A percentile compares a stretch with the other conserved stretches of the same genome.
Conservation (phyloP, 2,888 invertebrate genomes). For the Hirtodrosophila trivittata region DNA sequence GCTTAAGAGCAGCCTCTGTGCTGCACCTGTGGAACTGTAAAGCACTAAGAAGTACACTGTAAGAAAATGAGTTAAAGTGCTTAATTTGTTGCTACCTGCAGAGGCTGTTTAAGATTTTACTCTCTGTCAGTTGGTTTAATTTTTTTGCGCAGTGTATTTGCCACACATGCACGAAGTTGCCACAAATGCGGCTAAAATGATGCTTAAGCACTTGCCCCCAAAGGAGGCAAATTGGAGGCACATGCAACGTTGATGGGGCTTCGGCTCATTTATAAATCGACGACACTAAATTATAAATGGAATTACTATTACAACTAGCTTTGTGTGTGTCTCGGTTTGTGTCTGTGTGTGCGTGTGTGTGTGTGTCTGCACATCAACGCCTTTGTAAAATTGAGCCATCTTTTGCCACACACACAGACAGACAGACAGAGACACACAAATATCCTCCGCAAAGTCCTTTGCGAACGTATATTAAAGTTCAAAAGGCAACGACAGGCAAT, state of each 20-base stretch:
- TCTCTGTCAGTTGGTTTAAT: no score
- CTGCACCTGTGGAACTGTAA: conserved; percentile 29
- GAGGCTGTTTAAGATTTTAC: no score
- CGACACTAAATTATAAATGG: conserved; percentile 73
- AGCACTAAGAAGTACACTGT: no score
- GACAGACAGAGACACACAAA: neutral
- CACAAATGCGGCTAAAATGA: conserved; percentile 69
- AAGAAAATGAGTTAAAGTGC: no score
- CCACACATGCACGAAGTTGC: conserved; percentile 24
- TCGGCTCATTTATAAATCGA: conserved; percentile 73
- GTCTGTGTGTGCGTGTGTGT: neutral
- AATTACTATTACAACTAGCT: conserved; percentile 54
- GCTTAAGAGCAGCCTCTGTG: conserved; percentile 35
- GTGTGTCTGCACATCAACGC: conserved; percentile 45
- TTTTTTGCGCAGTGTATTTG: conserved; percentile 16
- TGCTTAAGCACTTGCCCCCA: conserved; percentile 58
- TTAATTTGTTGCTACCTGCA: no score
- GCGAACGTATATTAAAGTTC: conserved; percentile 36
- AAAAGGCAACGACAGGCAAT: conserved; percentile 33
- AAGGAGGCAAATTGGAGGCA: conserved; percentile 12
- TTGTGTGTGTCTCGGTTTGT: conserved; percentile 15
- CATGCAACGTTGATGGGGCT: conserved; percentile 47
- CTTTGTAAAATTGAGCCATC: conserved; percentile 43
- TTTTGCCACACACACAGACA: conserved; percentile 1
- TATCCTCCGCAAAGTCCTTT: neutral